Conservation (phyloP, 2,113 vertebrate species). For the Morone saxatilis region DNA sequence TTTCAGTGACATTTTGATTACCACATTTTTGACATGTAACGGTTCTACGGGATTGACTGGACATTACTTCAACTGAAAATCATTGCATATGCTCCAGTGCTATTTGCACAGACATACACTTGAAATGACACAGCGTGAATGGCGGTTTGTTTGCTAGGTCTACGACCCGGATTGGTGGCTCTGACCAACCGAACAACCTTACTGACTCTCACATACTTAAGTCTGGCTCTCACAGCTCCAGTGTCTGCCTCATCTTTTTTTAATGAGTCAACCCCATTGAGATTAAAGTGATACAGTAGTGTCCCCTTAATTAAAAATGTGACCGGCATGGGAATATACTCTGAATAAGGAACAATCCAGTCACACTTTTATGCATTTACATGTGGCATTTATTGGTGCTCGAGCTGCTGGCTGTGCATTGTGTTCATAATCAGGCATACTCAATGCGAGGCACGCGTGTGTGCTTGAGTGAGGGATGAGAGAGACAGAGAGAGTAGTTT, state of each 20-base stretch:
- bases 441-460: background rate
- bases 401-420: background rate
- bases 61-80: no score
- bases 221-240: background rate
- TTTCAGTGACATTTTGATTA: no score
- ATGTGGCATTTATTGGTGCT: background rate
- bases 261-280: background rate
- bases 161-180: background rate
- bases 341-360: background rate
- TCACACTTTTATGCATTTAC: background rate
- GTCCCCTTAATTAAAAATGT: constrained; percentile 21
- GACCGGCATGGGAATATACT: background rate
- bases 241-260: background rate
- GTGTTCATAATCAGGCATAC: background rate
- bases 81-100: no score
- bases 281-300: background rate
- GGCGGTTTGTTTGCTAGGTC: background rate
- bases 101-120: no score
- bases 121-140: background rate
- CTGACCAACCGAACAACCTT: background rate
- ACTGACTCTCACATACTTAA: background rate
- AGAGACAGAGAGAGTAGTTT: background rate
- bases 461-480: background rate
- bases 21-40: no score
- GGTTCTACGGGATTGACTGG: no score